Conservation (phyloP, 2,113 vertebrate genomes). For the Psilopogon haemacephalus region DNA sequence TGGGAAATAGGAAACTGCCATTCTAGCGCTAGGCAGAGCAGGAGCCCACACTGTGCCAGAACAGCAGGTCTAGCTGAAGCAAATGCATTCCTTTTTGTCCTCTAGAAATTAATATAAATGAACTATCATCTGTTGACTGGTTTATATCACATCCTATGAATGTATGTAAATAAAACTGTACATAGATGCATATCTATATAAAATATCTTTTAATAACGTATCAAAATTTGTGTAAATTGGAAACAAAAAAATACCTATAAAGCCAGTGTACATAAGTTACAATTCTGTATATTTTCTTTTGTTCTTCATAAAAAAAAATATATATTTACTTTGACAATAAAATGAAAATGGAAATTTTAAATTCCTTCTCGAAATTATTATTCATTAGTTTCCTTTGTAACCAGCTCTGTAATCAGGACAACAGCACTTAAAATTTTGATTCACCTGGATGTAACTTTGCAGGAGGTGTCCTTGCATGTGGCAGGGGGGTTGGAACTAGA, state of each 20-base stretch:
- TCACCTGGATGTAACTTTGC: constrained; percentile 24
- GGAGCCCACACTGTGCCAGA: neutral
- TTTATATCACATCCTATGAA: constrained; percentile 94
- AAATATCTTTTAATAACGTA: constrained; percentile 86
- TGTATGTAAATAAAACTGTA: constrained; percentile 95
- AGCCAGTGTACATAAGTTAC: constrained; percentile 81
- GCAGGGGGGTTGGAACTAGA: too few species aligned
- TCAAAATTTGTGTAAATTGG: constrained; percentile 84
- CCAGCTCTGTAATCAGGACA: neutral
- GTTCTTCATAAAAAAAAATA: constrained; percentile 82
- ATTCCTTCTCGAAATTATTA: constrained; percentile 1
- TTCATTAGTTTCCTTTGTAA: constrained; percentile 10
- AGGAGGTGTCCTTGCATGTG: too few species aligned
- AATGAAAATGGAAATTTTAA: constrained; percentile 78
- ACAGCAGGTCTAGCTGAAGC: constrained; percentile 51
- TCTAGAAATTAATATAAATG: constrained; percentile 83
- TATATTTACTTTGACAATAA: constrained; percentile 97
- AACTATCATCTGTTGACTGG: constrained; percentile 83
- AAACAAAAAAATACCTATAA: constrained; percentile 77
- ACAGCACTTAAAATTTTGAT: neutral
- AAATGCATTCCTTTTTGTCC: constrained; percentile 86
- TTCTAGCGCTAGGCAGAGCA: constrained; percentile 33
- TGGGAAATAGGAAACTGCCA: constrained; percentile 36
- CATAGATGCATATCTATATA: constrained; percentile 81
- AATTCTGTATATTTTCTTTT: constrained; percentile 88